Evolutionary conservation across 2,797 vertebrate species (phyloP).

Genomic region (Microhierax caerulescens): DNA sequence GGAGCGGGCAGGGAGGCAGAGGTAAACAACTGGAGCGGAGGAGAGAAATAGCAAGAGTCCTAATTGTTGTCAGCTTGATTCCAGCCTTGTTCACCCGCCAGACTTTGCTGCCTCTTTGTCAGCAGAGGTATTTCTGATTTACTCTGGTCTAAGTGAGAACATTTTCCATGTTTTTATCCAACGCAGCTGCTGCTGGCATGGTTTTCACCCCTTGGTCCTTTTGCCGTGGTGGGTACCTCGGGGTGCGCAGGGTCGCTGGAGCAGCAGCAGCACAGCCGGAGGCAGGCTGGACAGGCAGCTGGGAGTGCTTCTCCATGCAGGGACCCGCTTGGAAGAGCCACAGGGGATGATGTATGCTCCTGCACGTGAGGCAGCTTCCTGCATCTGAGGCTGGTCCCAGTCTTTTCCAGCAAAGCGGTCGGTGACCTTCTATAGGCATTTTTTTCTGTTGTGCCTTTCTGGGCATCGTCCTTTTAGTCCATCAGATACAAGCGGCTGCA

Average conservation of each 20-base stretch:
- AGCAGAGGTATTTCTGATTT: background rate
- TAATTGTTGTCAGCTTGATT: conserved; percentile 14
- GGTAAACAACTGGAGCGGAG: background rate
- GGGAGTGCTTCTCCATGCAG: background rate
- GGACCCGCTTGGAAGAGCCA: background rate
- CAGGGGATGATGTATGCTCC: background rate
- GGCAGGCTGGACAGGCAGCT: background rate
- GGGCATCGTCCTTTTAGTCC: background rate
- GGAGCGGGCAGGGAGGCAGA: background rate
- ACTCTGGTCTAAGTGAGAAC: background rate
- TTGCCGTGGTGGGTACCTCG: background rate
- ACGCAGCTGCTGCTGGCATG: background rate
- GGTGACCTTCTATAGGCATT: background rate
- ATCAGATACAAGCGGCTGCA: background rate
- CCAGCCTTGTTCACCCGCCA: background rate
- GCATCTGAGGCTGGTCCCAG: background rate
- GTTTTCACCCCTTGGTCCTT: background rate
- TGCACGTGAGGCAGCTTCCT: background rate
- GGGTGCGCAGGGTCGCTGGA: background rate
- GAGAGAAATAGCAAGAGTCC: background rate
- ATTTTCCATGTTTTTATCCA: background rate
- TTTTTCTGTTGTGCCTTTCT: background rate
- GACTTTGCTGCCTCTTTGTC: background rate
- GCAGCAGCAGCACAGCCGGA: background rate
- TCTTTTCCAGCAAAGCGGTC: background rate